Conservation (phyloP, 1,140 invertebrate genomes). For the Triops cancriformis region DNA sequence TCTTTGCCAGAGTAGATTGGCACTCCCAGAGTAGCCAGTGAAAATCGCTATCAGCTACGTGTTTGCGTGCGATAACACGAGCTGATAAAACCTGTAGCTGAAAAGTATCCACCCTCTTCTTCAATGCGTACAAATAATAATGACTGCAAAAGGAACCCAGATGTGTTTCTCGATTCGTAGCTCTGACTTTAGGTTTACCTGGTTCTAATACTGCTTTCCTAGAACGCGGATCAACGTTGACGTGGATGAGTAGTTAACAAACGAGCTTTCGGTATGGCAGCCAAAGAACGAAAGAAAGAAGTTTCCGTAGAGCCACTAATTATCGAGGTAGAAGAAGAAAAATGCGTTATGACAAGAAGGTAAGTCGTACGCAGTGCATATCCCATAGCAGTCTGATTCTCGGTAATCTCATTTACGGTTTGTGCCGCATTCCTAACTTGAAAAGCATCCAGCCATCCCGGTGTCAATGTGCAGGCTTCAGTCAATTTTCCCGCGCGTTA, state of each 20-base stretch:
- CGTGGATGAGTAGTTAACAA: too few species aligned
- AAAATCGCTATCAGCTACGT: too few species aligned
- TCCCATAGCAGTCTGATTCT: not conserved
- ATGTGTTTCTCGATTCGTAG: not conserved
- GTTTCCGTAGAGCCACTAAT: not conserved
- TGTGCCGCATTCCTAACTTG: not conserved
- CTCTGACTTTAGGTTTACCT: too few species aligned
- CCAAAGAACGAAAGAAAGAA: not conserved
- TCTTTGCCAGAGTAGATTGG: too few species aligned
- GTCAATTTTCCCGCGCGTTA: not conserved
- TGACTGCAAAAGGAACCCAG: not conserved
- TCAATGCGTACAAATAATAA: not conserved
- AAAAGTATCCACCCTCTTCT: not conserved
- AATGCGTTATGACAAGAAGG: not conserved
- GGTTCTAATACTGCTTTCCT: too few species aligned
- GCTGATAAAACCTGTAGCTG: not conserved
- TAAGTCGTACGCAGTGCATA: not conserved
- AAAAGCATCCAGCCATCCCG: not conserved
- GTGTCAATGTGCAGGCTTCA: not conserved
- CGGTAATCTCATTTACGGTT: not conserved
- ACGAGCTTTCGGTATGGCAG: not conserved
- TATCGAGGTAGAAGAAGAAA: not conserved
- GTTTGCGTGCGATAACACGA: not conserved
- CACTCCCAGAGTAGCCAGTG: too few species aligned
- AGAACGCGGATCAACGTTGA: too few species aligned